Base-by-base conservation (phyloP, 1,140 invertebrate genomes). In the Neodiprion fabricii region DNA sequence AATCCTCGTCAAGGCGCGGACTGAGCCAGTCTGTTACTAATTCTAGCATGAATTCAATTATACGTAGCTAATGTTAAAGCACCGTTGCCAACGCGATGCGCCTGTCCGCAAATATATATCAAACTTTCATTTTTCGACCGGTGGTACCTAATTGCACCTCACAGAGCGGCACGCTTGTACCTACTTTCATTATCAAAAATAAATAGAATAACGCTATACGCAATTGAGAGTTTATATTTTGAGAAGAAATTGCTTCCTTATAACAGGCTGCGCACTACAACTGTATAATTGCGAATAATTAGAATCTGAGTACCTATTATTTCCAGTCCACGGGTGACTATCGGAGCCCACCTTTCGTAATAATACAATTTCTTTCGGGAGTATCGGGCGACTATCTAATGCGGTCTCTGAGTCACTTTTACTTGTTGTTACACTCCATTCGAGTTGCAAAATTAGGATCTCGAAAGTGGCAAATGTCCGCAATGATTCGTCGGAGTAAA, bases 41-140 rank as follows among this genome's bases (percentile, higher is more conserved):
- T 76, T 73, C 74, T 74, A 70, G 72, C 17, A 74, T 53, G 75
- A 76, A 76, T 78, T 78, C 73, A 78, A 78, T 78, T 78, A 78
- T 71, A 76, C 75, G 75, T 78, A 73, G 73, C 74, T 74, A 77
- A 77, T 77, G 76, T 74, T 71, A 77, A 77, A 75, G 72, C 70
- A 67, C n/a, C 53, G 53, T 61, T 61, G 11, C 53, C 14, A 61
- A 61, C 53, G 53, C 53, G 53, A 17, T 61, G 53, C n/a, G 53
- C n/a, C 53, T 61, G 1, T 12, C 28, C 28, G 28, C 28, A 40
- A 40, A 40, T 40, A 4, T 40, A n/a, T 8, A 61, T 61, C 1
- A 61, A 4, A 61, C 53, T 61, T 61, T 61, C 53, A 61, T 61
- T 12, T 61, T 14, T 17, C 53, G 53, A 14, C 53, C n/a, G 53